Evolutionary conservation across 2,888 invertebrate genomes (phyloP).

Genomic region (Drosophila leonis): DNA sequence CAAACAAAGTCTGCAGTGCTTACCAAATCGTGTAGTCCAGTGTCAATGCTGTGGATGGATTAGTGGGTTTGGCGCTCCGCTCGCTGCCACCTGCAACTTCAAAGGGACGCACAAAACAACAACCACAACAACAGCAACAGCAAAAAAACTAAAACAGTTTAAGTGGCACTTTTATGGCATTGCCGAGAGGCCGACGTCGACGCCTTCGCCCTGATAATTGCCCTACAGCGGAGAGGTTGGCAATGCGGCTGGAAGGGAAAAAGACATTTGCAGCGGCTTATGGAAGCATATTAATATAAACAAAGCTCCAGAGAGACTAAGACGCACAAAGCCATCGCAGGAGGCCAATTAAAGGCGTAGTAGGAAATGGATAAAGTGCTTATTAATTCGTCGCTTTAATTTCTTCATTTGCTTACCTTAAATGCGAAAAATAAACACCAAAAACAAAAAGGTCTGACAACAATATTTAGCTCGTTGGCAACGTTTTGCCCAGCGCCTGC

Average conservation of each 20-base stretch:
- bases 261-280: slow-evolving; percentile 56
- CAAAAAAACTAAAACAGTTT: slow-evolving; percentile 74
- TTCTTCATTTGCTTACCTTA: slow-evolving; percentile 66
- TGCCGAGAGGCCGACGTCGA: slow-evolving; percentile 42
- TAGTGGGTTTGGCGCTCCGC: slow-evolving; percentile 7
- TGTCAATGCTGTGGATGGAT: slow-evolving; percentile 18
- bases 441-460: slow-evolving; percentile 48
- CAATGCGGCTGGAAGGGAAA: not conserved
- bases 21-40: slow-evolving; percentile 24
- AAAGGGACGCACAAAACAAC: slow-evolving; percentile 38
- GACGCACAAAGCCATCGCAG: slow-evolving; percentile 26
- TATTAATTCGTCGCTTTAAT: slow-evolving; percentile 76
- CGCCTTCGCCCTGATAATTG: slow-evolving; percentile 54
- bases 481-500: slow-evolving; percentile 18
- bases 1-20: not conserved
- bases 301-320: slow-evolving; percentile 42
- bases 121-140: not conserved
- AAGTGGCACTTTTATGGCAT: slow-evolving; percentile 80
- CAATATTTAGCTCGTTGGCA: slow-evolving; percentile 57
- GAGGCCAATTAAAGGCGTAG: slow-evolving; percentile 46
- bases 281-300: slow-evolving; percentile 50
- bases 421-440: slow-evolving; percentile 31
- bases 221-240: slow-evolving; percentile 15
- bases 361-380: slow-evolving; percentile 66
- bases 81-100: slow-evolving; percentile 56